Evolutionary conservation across 2,888 invertebrate genomes (phyloP), one percentile per base, ranked within the genome.

Genomic region (Spatulosminthurus flaviceps): DNA sequence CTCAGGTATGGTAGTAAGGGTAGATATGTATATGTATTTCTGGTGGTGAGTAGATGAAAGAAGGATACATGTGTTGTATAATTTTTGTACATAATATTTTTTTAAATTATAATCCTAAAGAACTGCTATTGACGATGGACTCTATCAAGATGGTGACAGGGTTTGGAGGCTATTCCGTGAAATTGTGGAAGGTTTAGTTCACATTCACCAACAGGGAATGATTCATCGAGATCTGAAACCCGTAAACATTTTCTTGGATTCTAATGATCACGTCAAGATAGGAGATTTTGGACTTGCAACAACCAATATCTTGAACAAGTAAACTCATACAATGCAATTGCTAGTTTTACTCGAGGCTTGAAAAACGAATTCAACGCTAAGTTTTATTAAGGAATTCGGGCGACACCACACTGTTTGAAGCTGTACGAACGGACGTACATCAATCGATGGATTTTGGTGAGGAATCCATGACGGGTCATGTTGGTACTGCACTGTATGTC

Each of bases 241-340:
- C 0, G 96, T 94, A 0, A 98, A 98, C 87, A 96, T 98, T 86
- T 98, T 98, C 88, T 90, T 99, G 87, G 97, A 97, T 87, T 93
- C 92, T 0, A 93, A 94, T 84, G 97, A 97, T 88, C 95, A 96
- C 87, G 96, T 96, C 0, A 98, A 98, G 90, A 98, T 98, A 83
- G 98, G 98, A 16, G 98, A 98, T 88, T 98, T 98, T 88, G 98
- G 98, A 19, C 90, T 98, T 1, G 98, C 98, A 0, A 97, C 96
- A 0, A 94, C 94, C 0, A 92, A 91, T 84, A 90, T 92, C 74
- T 89, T 91, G 87, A 86, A 88, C 86, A 87, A 81, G 84, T 83
- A 81, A 61, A n/a, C n/a, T 75, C 28, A 29, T 26, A 28, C 4
- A 42, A 19, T 77, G 2, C 13, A 24, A 61, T 61, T 22, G 28